Evolutionary conservation across 1,140 invertebrate species (phyloP), one percentile per base, ranked within the genome.

Genomic region (Drosophila fuyamai): DNA sequence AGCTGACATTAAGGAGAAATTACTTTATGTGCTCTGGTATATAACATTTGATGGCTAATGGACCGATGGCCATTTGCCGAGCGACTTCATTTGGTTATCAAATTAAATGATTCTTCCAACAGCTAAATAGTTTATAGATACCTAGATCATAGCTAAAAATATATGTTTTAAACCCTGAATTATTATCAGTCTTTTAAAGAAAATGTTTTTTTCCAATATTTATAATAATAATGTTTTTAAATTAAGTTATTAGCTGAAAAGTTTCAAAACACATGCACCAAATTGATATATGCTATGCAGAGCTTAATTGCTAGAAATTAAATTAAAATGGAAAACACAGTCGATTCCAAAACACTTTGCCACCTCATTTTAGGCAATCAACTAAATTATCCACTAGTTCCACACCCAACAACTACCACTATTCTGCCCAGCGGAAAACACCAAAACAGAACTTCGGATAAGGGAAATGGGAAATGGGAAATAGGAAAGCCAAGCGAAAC

Each of bases 321-420:
- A 54, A 61, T 56, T 61, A 36, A 61, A 56, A 38, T 8, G 35
- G 10, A 29, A 61, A 60, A 27, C n/a, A 48, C 58, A 40, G 35
- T 61, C 35, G 35, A 36, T 6, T 18, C 10, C 9, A 9, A n/a
- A 54, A 23, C 36, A 27, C n/a, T 61, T 23, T 10, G 29, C 18
- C 44, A 36, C 18, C 35, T 5, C 27, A 62, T 13, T 62, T 40
- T 1, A 16, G 60, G 60, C 36, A 47, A 55, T 70, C 48, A 35
- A 43, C 14, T 12, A 23, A 67, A 67, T 68, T 55, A 67, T 56
- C 58, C 35, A 70, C 47, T 60, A 59, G 40, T 44, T 60, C 7
- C 14, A 16, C 14, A 13, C 14, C 36, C 10, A 50, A 41, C 43
- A 16, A 27, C 2, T 10, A 27, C 23, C 23, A 27, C 40, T 41